Evolutionary conservation across 2,113 vertebrate species (phyloP), one percentile per base, ranked within the genome.

Genomic region (Laticauda laticaudata): DNA sequence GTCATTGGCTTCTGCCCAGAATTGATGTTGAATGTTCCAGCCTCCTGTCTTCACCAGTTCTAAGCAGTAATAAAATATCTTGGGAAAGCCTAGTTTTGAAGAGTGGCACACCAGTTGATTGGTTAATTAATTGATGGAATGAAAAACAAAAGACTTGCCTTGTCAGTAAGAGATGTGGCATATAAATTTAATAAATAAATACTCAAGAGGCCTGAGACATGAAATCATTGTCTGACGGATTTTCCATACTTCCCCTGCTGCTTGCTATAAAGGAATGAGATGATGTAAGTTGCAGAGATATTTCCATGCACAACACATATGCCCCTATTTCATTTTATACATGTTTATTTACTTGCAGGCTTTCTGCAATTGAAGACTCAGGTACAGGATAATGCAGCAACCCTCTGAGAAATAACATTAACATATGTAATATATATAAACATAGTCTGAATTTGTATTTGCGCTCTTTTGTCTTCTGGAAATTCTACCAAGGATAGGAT

Each of bases 1-100:
- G 85, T 90, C 91, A 88, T 26, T 93, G 94, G 93, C 95, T 94
- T 64, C 34, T 94, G 53, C 39, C 29, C 91, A 90, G 0, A 92
- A 89, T 91, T 86, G 94, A 92, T 88, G 86, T 93, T 93, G 94
- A 93, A 94, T 59, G 89, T 85, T 88, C 90, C 92, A 96, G 91
- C 86, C 56, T 94, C 95, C 93, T 3, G 0, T 91, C 91, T 95
- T 88, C 75, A 5, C 92, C 94, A 93, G 93, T 34, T 34, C 64
- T 34, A 34, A 75, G n/a, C n/a, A 34, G 14, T 34, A 75, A 34
- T 75, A 34, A 75, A 34, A 15, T 34, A 18, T 5, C 14, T 11
- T 75, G 64, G 64, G 64, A 75, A 75, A 75, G 14, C 64, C 64
- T 75, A 75, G 5, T 75, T 75, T 75, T 75, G 64, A 69, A 69